These are phyloP conservation scores for Tokudaia tokunoshimensis DNA, from an alignment of 2,797 vertebrate genomes.

Conservation along the genomic window DNA sequence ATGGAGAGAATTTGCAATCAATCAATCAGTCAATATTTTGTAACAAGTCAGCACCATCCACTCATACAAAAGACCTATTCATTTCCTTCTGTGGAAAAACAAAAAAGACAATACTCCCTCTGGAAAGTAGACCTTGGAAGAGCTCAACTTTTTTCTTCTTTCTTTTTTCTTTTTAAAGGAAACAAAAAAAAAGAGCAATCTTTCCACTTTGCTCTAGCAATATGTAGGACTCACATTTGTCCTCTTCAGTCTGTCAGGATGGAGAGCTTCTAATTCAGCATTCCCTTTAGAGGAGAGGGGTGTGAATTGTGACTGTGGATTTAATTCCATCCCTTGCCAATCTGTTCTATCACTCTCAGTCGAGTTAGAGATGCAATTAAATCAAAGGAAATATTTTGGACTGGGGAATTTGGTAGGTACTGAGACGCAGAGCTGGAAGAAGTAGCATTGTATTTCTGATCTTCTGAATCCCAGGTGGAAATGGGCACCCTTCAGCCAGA, in stretches of 20 bases:
- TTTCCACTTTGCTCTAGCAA: not conserved
- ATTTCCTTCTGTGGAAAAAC: not conserved
- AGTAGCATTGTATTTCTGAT: not conserved
- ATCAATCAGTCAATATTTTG: not conserved
- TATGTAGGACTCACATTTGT: not conserved
- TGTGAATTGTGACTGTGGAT: not conserved
- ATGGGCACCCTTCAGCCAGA: not conserved
- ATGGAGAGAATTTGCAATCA: constrained; percentile 29
- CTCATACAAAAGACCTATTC: not conserved
- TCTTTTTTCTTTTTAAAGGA: not conserved
- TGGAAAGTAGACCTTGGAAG: not conserved
- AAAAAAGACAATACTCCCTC: not conserved
- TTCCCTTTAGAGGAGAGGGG: not conserved
- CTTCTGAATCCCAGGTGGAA: not conserved
- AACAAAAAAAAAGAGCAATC: not conserved
- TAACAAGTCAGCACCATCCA: not conserved
- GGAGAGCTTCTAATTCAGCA: not conserved
- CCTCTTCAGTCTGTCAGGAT: not conserved
- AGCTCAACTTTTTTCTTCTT: not conserved
- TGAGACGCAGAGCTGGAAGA: not conserved
- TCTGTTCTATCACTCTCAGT: not conserved
- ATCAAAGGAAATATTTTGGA: not conserved
- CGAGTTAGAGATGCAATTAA: not conserved
- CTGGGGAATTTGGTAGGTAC: not conserved
- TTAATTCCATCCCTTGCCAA: not conserved